These are phyloP conservation scores for Xiphorhynchus elegans DNA, from an alignment of 2,113 vertebrate genomes.

Conservation along the genomic window DNA sequence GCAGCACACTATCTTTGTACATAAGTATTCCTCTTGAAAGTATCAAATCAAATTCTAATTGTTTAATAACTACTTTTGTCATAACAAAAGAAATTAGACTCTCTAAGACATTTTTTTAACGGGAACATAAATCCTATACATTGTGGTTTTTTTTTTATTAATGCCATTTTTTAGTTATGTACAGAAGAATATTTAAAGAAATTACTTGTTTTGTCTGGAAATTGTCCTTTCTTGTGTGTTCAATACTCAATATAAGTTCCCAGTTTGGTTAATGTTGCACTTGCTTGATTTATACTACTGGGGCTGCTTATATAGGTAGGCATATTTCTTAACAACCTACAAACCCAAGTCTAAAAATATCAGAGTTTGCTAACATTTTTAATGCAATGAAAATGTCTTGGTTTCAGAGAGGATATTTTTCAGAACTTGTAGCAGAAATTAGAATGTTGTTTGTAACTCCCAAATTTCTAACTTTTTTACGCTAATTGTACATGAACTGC, in stretches of 20 bases:
- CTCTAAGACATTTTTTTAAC: neutral
- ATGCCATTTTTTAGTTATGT: neutral
- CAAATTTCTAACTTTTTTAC: neutral
- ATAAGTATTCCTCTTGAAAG: slow-evolving; percentile 16
- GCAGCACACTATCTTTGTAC: neutral
- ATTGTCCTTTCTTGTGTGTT: neutral
- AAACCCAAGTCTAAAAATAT: neutral
- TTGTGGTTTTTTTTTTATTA: neutral
- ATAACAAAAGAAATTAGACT: slow-evolving; percentile 16
- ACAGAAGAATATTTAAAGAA: neutral
- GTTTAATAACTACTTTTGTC: slow-evolving; percentile 40
- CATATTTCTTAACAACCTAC: slow-evolving; percentile 6
- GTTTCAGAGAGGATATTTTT: neutral
- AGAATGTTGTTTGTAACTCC: neutral
- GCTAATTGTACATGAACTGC: neutral
- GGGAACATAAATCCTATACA: neutral
- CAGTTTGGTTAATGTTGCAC: neutral
- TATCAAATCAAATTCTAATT: neutral
- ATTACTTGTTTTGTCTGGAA: slow-evolving; percentile 26
- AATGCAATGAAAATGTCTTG: neutral
- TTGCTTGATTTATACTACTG: neutral
- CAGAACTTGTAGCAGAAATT: neutral
- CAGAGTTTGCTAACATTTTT: neutral
- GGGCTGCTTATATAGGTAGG: neutral
- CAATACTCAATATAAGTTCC: neutral